These are phyloP conservation scores for Ivindomyrus marchei DNA, from an alignment of 2,113 vertebrate species.

Conservation along the genomic window DNA sequence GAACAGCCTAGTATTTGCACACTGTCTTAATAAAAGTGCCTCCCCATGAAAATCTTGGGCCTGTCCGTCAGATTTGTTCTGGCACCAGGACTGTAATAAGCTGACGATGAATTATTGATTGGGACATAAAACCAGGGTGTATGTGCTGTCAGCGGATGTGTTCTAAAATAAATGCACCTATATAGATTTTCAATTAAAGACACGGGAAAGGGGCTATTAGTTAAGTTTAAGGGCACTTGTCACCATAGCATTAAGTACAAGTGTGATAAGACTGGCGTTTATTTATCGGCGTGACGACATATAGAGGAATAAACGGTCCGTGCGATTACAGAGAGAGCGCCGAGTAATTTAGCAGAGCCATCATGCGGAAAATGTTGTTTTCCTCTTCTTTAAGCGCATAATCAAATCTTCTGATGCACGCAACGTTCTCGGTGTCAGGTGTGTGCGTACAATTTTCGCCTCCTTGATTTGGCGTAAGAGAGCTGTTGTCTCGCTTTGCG, in stretches of 20 bases:
- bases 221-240: conserved; percentile 59
- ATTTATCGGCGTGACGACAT: conserved; percentile 42
- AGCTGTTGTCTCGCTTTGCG: background rate
- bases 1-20: background rate
- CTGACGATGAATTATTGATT: conserved; percentile 46
- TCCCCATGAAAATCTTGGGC: background rate
- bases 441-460: background rate
- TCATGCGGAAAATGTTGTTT: conserved; percentile 13
- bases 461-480: background rate
- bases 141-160: conserved; percentile 45
- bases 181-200: conserved; percentile 69
- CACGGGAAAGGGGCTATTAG: conserved; percentile 52
- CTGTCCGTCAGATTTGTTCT: conserved; percentile 28
- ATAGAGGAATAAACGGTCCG: conserved; percentile 9
- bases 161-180: conserved; percentile 59
- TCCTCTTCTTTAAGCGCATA: conserved; percentile 11
- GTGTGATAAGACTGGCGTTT: conserved; percentile 45
- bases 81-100: conserved; percentile 32
- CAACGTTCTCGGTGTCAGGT: background rate
- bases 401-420: conserved; percentile 10
- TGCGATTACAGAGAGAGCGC: background rate
- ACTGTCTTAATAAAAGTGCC: background rate
- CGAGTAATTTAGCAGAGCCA: conserved; percentile 6
- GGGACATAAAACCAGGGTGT: conserved; percentile 50
- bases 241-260: conserved; percentile 44